phyloP scores from a whole-genome alignment of 1,140 invertebrate genomes.

The Trinorchestia longiramus region DNA sequence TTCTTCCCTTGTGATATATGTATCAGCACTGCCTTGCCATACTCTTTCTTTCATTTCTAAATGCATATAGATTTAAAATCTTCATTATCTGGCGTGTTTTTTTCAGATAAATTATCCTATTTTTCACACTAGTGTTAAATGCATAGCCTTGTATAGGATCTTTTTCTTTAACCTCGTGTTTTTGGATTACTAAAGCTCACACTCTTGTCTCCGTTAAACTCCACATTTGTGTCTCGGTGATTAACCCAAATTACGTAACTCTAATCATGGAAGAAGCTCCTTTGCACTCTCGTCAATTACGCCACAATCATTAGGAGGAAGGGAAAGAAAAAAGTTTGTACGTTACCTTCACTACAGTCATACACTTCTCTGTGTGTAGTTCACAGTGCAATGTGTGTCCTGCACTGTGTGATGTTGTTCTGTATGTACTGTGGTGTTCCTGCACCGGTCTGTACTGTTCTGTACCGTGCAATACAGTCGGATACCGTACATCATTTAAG shows the following conservation, averaged over 20 bases:
- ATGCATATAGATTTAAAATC: background rate
- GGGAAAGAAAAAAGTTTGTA: background rate
- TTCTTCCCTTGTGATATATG: background rate
- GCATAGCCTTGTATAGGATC: background rate
- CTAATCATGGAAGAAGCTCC: background rate
- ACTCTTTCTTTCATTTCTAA: background rate
- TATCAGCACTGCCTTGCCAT: background rate
- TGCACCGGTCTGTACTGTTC: too few relatives aligned
- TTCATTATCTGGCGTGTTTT: background rate
- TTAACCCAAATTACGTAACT: background rate
- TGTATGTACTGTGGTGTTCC: too few relatives aligned
- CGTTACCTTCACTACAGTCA: background rate
- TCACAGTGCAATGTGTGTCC: too few relatives aligned
- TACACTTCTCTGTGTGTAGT: too few relatives aligned
- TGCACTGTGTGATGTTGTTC: too few relatives aligned
- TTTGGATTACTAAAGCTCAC: background rate
- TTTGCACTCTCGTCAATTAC: background rate
- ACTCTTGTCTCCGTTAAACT: too few relatives aligned
- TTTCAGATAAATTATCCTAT: background rate
- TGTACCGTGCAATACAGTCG: background rate
- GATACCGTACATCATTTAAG: background rate
- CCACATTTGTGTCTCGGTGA: background rate
- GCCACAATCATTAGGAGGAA: background rate
- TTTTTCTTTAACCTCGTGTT: background rate
- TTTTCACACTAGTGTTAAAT: background rate